A percentile compares a stretch with the other conserved stretches of the same genome.
These are phyloP conservation scores for Diacarnus erythraeanus DNA, from an alignment of 37 sponge, comb jelly and placozoan species.

Conservation along the genomic window DNA sequence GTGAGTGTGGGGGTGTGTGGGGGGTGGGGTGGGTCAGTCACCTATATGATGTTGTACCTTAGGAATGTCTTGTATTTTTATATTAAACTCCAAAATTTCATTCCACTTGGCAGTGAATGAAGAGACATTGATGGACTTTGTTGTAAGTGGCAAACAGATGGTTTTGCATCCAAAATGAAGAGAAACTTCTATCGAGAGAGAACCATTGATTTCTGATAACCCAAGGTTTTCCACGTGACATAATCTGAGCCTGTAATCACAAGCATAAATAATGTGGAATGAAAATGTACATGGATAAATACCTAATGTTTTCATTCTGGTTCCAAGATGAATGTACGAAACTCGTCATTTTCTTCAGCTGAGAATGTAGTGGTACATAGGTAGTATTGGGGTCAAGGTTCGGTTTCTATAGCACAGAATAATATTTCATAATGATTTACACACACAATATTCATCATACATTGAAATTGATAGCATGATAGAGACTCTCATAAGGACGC, in stretches of 20 bases:
- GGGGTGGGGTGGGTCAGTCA: no score
- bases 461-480: neutral
- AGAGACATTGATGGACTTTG: neutral
- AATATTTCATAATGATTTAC: neutral
- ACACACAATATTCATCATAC: conserved; percentile 6
- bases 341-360: neutral
- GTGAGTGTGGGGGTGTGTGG: no score
- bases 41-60: conserved; percentile 35
- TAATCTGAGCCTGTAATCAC: conserved; percentile 20
- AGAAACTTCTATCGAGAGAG: conserved; percentile 26
- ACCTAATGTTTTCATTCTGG: conserved; percentile 10
- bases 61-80: conserved; percentile 40
- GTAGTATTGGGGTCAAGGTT: conserved; percentile 27
- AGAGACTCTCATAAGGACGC: conserved; percentile 9
- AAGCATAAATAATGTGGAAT: neutral
- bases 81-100: conserved; percentile 25
- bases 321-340: conserved; percentile 28
- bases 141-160: neutral
- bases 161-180: conserved; percentile 53
- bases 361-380: neutral
- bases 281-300: neutral
- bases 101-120: conserved; percentile 19
- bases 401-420: conserved; percentile 21
- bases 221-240: conserved; percentile 15
- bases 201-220: neutral